These are phyloP conservation scores for Amphibalanus amphitrite DNA, from an alignment of 1,140 invertebrate species.

Conservation along the genomic window DNA sequence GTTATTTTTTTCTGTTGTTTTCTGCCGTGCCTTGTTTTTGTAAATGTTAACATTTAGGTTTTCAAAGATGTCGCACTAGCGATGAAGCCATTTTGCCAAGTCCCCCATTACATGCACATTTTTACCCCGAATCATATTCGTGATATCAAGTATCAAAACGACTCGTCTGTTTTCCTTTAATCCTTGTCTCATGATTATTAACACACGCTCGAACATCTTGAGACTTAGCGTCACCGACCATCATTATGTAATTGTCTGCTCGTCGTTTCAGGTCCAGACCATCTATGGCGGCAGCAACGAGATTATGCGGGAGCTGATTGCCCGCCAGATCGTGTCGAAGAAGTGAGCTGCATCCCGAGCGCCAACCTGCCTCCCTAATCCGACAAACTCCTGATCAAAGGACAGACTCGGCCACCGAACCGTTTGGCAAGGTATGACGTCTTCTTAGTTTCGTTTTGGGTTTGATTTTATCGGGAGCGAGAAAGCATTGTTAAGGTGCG, in stretches of 20 bases:
- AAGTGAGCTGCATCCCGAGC: background rate
- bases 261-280: conserved; percentile 24
- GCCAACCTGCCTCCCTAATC: no score
- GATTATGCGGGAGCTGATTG: conserved; percentile 35
- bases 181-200: background rate
- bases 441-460: no score
- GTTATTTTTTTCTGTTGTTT: no score
- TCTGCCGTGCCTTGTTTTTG: no score
- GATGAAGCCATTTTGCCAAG: no score
- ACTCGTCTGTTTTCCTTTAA: background rate
- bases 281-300: conserved; percentile 36
- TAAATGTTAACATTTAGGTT: no score
- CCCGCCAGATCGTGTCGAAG: conserved; percentile 19
- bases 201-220: background rate
- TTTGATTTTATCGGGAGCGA: no score
- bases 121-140: background rate
- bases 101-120: background rate
- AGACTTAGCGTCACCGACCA: background rate
- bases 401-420: no score
- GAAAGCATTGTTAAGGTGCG: no score
- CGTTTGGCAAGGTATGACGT: no score
- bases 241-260: background rate
- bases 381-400: no score
- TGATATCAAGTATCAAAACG: background rate
- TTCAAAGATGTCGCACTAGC: no score